Base-by-base conservation (phyloP, 2,797 vertebrate genomes). In the Pteropus rufus region DNA sequence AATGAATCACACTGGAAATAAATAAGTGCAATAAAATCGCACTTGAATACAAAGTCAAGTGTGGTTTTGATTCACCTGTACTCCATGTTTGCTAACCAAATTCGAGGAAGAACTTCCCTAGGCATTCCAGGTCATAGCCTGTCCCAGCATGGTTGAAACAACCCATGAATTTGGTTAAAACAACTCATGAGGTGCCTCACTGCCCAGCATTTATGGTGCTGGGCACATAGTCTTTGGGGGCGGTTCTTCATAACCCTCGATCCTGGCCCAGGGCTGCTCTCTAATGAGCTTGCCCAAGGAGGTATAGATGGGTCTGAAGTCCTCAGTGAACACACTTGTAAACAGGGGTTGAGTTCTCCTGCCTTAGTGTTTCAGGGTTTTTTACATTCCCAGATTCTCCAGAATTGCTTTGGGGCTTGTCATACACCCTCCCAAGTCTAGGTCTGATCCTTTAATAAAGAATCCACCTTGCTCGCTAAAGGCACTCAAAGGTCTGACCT, bases 1-100 rank as follows among this genome's bases (percentile, higher is more conserved):
- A 81, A 77, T 83, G 88, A 86, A 49, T 75, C 91, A 86, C 39
- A 52, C 39, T 77, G 52, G 41, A 67, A 83, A 91, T 81, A 56
- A 54, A 26, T n/a, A 88, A 81, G 31, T 65, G 16, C 65, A 65
- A 2, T 16, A 60, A 92, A 93, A 60, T 21, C 5, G 34, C 14
- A 15, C 31, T 82, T 79, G 76, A 76, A 60, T 82, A 92, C 21
- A 46, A 36, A 41, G 54, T 77, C 23, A 36, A 10, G 19, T 56
- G 60, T 36, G 75, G 7, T 4, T 36, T 56, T 26, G n/a, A 56
- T 54, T 95, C n/a, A 54, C 26, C 54, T 60, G 12, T n/a, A 9
- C 31, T 46, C 44, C 21, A 8, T 64, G 10, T 65, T 72, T 70
- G 19, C 54, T 80, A 16, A 67, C 36, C 56, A 73, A 75, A 65